These are phyloP conservation scores for Macrotrachela quadricornifera DNA, from an alignment of 1,140 invertebrate genomes.

Conservation along the genomic window DNA sequence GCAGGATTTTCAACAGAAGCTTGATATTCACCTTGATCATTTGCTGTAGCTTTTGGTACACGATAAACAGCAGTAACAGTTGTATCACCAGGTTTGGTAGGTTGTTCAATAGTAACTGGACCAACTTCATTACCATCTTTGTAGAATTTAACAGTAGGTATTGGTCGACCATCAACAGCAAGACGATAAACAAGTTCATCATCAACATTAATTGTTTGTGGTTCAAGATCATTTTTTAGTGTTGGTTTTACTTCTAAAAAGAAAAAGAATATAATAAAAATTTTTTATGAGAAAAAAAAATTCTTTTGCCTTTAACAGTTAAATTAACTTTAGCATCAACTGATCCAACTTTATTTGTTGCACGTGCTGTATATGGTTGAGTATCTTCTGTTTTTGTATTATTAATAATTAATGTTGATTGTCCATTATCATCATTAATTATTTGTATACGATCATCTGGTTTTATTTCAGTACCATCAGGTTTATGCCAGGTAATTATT, in stretches of 20 bases:
- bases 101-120: neutral
- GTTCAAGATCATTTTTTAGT: too few relatives aligned
- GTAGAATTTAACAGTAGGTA: constrained; percentile 47
- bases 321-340: too few relatives aligned
- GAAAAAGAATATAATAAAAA: too few relatives aligned
- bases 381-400: constrained; percentile 41
- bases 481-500: too few relatives aligned
- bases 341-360: constrained; percentile 57
- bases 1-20: constrained; percentile 84
- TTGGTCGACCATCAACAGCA: constrained; percentile 48
- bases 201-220: constrained; percentile 41
- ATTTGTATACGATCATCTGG: too few relatives aligned
- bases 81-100: neutral
- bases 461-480: too few relatives aligned
- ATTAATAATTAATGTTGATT: too few relatives aligned
- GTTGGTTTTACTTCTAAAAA: too few relatives aligned
- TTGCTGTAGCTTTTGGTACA: constrained; percentile 52
- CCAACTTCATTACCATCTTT: constrained; percentile 38
- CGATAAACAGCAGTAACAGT: neutral
- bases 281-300: too few relatives aligned
- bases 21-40: constrained; percentile 84
- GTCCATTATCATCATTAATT: too few relatives aligned
- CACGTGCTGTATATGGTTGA: constrained; percentile 56
- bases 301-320: too few relatives aligned
- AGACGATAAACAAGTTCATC: constrained; percentile 46